Conservation (phyloP, 2,113 vertebrate genomes). For the Mionectes macconnelli region DNA sequence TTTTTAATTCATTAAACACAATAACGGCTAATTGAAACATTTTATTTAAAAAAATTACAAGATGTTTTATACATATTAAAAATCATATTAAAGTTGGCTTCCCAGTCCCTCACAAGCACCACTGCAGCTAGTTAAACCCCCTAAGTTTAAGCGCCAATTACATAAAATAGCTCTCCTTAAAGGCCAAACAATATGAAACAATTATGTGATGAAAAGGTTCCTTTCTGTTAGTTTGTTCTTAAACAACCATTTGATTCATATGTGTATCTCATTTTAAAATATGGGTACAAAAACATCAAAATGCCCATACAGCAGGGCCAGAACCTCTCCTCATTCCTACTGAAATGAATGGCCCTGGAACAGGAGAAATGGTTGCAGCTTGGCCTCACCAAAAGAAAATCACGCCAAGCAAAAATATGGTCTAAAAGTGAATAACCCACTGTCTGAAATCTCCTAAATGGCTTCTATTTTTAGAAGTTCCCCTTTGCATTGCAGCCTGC, state of each 20-base stretch:
- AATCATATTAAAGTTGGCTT: neutral
- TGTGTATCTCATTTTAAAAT: neutral
- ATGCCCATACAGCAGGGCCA: neutral
- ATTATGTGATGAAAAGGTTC: neutral
- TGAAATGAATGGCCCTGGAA: neutral
- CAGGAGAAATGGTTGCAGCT: neutral
- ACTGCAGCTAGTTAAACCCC: neutral
- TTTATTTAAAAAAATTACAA: neutral
- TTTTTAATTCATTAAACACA: conserved; percentile 1
- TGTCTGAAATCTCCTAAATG: neutral
- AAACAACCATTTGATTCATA: neutral
- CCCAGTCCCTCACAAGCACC: neutral
- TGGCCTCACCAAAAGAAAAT: neutral
- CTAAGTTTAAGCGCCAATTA: neutral
- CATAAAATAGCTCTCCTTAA: neutral
- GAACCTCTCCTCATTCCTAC: neutral
- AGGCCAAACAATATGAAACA: neutral
- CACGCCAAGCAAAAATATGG: neutral
- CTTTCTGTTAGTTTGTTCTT: neutral
- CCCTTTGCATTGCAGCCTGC: neutral
- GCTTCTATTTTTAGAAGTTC: neutral
- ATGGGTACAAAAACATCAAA: fast-evolving
- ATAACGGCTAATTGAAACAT: neutral
- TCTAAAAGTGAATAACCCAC: neutral
- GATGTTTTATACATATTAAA: neutral